Percentiles rank a stretch among this genome's conserved stretches.
phyloP scores from a whole-genome alignment of 2,888 invertebrate genomes.

The Netelia virgata region DNA sequence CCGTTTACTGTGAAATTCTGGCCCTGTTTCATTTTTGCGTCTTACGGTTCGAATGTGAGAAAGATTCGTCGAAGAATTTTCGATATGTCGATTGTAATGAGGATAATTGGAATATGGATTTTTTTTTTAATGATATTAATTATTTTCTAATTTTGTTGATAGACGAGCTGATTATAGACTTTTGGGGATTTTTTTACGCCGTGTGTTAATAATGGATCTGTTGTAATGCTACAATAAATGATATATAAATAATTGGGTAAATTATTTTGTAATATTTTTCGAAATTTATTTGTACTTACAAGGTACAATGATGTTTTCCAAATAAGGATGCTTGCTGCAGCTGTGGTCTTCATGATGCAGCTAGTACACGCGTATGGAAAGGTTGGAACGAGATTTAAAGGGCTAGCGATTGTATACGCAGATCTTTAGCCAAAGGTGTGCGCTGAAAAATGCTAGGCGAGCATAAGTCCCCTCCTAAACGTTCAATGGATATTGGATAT shows the following conservation, averaged over 20 bases:
- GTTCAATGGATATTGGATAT: slow-evolving; percentile 78
- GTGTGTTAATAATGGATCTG: too few species aligned
- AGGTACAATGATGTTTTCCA: too few species aligned
- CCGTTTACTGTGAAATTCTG: neutral
- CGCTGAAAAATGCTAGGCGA: slow-evolving; percentile 76
- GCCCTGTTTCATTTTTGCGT: neutral
- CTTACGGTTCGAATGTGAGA: neutral
- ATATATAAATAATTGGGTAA: too few species aligned
- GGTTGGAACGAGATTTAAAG: slow-evolving; percentile 72
- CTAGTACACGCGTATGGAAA: slow-evolving; percentile 8
- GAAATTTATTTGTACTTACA: too few species aligned
- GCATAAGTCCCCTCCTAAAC: slow-evolving; percentile 56
- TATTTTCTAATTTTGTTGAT: too few species aligned
- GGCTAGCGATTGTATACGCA: slow-evolving; percentile 74
- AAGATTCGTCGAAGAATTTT: neutral
- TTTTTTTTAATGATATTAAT: too few species aligned
- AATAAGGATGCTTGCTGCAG: too few species aligned
- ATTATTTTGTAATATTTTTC: too few species aligned
- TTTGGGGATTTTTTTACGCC: too few species aligned
- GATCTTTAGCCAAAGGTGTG: slow-evolving; percentile 77
- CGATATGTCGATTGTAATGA: neutral
- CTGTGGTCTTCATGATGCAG: neutral
- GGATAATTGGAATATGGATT: too few species aligned
- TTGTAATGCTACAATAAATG: too few species aligned
- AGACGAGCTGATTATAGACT: too few species aligned